Conservation (phyloP, 2,888 invertebrate genomes). For the Danaus chrysippus region DNA sequence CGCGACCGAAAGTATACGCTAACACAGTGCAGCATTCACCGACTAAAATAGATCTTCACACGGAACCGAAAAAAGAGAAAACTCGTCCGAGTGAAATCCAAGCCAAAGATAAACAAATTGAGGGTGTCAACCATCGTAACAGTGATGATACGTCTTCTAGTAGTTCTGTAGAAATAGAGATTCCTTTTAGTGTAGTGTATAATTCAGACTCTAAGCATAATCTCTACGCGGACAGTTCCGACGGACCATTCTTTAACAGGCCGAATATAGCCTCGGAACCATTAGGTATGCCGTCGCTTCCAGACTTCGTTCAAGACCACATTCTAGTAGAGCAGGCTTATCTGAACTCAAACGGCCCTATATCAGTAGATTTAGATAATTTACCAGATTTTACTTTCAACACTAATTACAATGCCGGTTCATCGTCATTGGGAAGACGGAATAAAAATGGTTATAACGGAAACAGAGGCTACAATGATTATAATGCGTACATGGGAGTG, state of each 20-base stretch:
- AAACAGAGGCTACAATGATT: slow-evolving; percentile 56
- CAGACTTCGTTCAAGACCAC: slow-evolving; percentile 94
- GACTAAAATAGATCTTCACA: slow-evolving; percentile 59
- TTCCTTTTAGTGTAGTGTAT: slow-evolving; percentile 73
- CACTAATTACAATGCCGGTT: slow-evolving; percentile 67
- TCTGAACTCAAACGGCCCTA: slow-evolving; percentile 75
- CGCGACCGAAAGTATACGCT: slow-evolving; percentile 86
- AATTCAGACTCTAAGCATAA: slow-evolving; percentile 73
- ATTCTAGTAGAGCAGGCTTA: slow-evolving; percentile 89
- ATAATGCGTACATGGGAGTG: slow-evolving; percentile 58
- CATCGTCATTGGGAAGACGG: slow-evolving; percentile 59
- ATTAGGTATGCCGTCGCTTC: slow-evolving; percentile 82
- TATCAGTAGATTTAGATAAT: slow-evolving; percentile 81
- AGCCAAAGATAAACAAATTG: slow-evolving; percentile 62
- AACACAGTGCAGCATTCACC: slow-evolving; percentile 74
- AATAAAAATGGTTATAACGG: slow-evolving; percentile 53
- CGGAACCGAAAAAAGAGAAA: slow-evolving; percentile 58
- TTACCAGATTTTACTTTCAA: slow-evolving; percentile 83
- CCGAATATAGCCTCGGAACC: slow-evolving; percentile 70
- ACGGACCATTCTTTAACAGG: slow-evolving; percentile 64
- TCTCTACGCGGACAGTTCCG: slow-evolving; percentile 63
- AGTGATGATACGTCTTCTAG: slow-evolving; percentile 66
- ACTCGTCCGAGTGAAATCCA: slow-evolving; percentile 51
- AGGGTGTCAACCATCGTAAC: slow-evolving; percentile 50
- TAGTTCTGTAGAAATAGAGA: slow-evolving; percentile 71